Conservation (phyloP, 2,888 invertebrate genomes). For the Thera britannica region DNA sequence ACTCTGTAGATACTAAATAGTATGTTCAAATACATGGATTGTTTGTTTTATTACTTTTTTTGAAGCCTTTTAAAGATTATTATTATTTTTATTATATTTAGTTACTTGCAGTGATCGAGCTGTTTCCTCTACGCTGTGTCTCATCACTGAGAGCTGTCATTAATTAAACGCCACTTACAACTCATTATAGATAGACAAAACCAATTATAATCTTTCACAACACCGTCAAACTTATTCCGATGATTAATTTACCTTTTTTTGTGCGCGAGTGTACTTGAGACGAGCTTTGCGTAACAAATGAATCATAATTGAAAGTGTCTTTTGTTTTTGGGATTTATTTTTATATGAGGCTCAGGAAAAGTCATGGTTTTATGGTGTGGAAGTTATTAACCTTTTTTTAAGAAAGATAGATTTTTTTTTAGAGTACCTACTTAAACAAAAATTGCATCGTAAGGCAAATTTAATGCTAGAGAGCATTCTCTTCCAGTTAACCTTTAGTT, state of each 20-base stretch:
- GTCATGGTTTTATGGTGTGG: constrained; percentile 26
- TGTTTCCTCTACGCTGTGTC: constrained; percentile 18
- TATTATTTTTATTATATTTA: too few relatives aligned
- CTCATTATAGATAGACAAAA: constrained; percentile 78
- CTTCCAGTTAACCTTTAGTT: too few relatives aligned
- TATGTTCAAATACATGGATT: too few relatives aligned
- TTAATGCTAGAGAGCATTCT: too few relatives aligned
- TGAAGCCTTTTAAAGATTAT: too few relatives aligned
- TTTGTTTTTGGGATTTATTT: constrained; percentile 50
- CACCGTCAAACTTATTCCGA: constrained; percentile 48
- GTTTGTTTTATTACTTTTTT: too few relatives aligned
- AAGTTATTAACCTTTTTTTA: constrained; percentile 1
- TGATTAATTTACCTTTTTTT: constrained; percentile 69
- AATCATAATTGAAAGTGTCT: constrained; percentile 57
- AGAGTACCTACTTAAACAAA: too few relatives aligned
- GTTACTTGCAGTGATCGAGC: constrained; percentile 2
- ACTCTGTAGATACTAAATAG: too few relatives aligned
- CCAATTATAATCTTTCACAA: constrained; percentile 69
- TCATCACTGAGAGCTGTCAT: constrained; percentile 63
- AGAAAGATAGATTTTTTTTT: too few relatives aligned
- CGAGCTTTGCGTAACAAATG: constrained; percentile 46
- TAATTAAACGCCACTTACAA: constrained; percentile 75
- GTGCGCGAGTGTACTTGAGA: constrained; percentile 50
- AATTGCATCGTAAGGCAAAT: too few relatives aligned
- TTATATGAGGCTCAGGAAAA: constrained; percentile 31